Conservation (phyloP, 2,888 invertebrate species). For the Blera fallax region DNA sequence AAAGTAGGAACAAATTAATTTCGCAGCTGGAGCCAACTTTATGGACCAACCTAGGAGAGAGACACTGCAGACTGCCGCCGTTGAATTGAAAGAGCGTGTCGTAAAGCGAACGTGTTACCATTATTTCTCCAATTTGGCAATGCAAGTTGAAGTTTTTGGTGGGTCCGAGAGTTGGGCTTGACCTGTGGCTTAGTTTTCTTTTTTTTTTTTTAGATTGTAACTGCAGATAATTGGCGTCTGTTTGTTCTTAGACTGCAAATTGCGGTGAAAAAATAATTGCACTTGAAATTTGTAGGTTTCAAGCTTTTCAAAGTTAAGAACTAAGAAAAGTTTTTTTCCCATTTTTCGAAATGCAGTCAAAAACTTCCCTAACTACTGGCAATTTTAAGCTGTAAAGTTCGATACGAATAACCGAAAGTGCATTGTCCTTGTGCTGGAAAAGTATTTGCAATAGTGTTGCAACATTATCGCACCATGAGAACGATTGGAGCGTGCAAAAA, state of each 20-base stretch:
- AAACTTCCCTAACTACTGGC: neutral
- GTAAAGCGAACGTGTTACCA: conserved; percentile 54
- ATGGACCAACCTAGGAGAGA: neutral
- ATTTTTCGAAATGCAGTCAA: neutral
- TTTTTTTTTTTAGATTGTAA: no score
- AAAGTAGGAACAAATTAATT: conserved; percentile 73
- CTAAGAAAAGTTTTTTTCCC: neutral
- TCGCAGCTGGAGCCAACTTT: conserved; percentile 63
- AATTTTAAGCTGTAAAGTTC: neutral
- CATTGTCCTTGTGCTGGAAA: neutral
- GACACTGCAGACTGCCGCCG: neutral
- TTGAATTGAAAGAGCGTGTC: conserved; percentile 38
- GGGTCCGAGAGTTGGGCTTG: conserved; percentile 40
- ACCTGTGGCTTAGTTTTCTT: conserved; percentile 5
- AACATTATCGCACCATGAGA: no score
- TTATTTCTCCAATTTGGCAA: conserved; percentile 54
- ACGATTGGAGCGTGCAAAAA: neutral
- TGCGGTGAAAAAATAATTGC: neutral
- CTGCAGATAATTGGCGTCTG: conserved; percentile 10
- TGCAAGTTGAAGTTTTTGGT: neutral
- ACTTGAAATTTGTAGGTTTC: neutral
- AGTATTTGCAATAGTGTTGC: neutral
- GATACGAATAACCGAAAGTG: neutral
- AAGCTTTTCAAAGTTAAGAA: neutral
- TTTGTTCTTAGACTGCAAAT: conserved; percentile 11